These are phyloP conservation scores for Lasius fuliginosus DNA, from an alignment of 2,888 invertebrate genomes.

Conservation along the genomic window DNA sequence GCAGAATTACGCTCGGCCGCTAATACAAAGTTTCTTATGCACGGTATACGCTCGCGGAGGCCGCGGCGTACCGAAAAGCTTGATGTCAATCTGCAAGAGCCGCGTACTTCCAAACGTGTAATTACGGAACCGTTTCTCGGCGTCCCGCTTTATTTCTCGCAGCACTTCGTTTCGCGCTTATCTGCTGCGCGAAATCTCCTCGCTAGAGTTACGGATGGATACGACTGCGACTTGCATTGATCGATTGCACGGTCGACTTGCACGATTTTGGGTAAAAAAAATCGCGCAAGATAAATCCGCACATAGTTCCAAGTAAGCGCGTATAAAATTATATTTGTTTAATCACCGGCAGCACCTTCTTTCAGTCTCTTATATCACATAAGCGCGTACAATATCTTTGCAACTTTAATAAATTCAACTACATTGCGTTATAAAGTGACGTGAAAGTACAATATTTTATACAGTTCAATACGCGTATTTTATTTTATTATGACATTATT, in stretches of 20 bases:
- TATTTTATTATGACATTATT: background rate
- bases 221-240: conserved; percentile 25
- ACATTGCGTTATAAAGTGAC: background rate
- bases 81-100: conserved; percentile 55
- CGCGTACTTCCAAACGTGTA: conserved; percentile 60
- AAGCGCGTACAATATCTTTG: background rate
- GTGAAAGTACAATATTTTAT: background rate
- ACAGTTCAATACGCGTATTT: background rate
- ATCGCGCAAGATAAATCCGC: background rate
- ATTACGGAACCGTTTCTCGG: conserved; percentile 65
- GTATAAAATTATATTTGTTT: background rate
- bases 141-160: conserved; percentile 57
- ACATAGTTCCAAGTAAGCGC: background rate
- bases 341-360: background rate
- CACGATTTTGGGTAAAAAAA: conserved; percentile 15
- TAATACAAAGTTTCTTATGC: conserved; percentile 54
- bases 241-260: conserved; percentile 1
- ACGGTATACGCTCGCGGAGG: conserved; percentile 40
- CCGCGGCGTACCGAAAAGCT: conserved; percentile 40
- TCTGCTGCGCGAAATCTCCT: conserved; percentile 50
- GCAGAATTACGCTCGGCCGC: conserved; percentile 39
- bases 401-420: background rate
- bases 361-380: background rate
- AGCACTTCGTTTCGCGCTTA: conserved; percentile 50
- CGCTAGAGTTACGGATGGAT: conserved; percentile 38